phyloP scores from a whole-genome alignment of 2,797 vertebrate genomes.

The Oreonectes daqikongensis region DNA sequence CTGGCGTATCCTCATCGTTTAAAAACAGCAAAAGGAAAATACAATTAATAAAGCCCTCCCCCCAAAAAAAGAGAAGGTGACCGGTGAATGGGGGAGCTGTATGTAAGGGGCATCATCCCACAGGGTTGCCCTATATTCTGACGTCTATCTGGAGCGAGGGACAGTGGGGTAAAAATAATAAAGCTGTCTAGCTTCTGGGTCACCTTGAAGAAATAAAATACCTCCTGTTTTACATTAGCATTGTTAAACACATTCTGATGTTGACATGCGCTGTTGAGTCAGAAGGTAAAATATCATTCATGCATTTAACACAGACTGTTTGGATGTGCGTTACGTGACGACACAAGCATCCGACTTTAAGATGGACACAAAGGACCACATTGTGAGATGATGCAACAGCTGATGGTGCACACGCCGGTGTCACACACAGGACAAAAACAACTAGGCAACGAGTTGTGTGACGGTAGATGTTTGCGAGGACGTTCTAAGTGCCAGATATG shows the following conservation, averaged over 20 bases:
- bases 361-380: slow-evolving; percentile 22
- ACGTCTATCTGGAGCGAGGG: slow-evolving; percentile 38
- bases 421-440: slow-evolving; percentile 5
- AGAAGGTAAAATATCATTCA: not conserved
- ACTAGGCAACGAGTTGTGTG: no score
- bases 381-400: not conserved
- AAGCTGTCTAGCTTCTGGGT: slow-evolving; percentile 49
- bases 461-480: no score
- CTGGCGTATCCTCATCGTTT: not conserved
- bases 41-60: not conserved
- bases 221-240: not conserved
- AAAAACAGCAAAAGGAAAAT: not conserved
- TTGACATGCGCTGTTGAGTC: not conserved
- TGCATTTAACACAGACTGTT: not conserved
- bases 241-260: not conserved
- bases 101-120: slow-evolving; percentile 9
- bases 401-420: not conserved
- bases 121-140: slow-evolving; percentile 40
- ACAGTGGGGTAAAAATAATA: slow-evolving; percentile 9
- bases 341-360: slow-evolving; percentile 12
- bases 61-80: not conserved
- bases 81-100: not conserved
- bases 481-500: no score
- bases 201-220: slow-evolving; percentile 34
- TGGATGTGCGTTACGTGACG: not conserved